phyloP scores from a whole-genome alignment of 2,888 invertebrate genomes.

The Linnaemya tessellans region DNA sequence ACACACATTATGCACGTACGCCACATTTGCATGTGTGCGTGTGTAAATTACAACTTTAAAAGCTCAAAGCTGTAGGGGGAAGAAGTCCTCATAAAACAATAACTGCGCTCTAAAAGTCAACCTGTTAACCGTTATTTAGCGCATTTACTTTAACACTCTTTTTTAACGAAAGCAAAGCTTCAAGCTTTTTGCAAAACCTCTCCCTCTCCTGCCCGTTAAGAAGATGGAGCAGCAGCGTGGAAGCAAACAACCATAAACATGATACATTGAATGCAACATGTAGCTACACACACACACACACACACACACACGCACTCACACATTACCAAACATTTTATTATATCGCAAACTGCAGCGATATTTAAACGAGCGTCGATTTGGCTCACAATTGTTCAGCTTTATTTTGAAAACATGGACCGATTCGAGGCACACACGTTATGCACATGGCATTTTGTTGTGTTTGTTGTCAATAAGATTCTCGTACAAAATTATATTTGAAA shows the following conservation, averaged over 20 bases:
- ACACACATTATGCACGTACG: not conserved
- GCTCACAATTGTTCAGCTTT: no score
- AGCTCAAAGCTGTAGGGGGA: conserved; percentile 46
- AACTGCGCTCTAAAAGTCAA: conserved; percentile 33
- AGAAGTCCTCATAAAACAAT: conserved; percentile 44
- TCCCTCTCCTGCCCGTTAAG: not conserved
- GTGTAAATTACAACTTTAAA: conserved; percentile 11
- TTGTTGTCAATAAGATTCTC: no score
- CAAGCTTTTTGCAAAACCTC: conserved; percentile 34
- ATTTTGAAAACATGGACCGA: no score
- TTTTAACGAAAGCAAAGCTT: not conserved
- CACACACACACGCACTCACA: no score
- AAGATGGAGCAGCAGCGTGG: not conserved
- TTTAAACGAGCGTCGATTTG: no score
- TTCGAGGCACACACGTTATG: no score
- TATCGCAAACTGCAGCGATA: no score
- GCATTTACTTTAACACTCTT: not conserved
- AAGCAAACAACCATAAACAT: not conserved
- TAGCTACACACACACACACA: no score
- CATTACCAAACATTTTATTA: no score
- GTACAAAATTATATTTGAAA: no score
- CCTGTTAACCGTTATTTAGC: conserved; percentile 58
- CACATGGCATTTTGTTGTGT: no score
- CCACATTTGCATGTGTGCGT: not conserved
- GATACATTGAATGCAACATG: not conserved